A percentile compares a stretch with the other conserved stretches of the same genome.
phyloP scores from a whole-genome alignment of 1,140 invertebrate genomes.

The Drosophila repletoides region DNA sequence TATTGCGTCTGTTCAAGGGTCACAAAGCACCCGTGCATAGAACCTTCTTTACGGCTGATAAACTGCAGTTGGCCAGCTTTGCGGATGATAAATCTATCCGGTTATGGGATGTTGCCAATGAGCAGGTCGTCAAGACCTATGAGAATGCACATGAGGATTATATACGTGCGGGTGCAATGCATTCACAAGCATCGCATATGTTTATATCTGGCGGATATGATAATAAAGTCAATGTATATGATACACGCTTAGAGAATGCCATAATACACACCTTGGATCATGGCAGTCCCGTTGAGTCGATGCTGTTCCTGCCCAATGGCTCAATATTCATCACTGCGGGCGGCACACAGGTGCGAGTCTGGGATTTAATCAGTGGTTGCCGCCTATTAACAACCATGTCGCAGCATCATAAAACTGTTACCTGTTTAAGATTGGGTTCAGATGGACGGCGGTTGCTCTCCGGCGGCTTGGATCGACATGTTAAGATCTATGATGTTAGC shows the following conservation, averaged over 20 bases:
- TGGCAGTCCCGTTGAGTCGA: slow-evolving; percentile 94
- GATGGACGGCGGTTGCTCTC: slow-evolving; percentile 93
- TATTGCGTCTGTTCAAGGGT: slow-evolving; percentile 86
- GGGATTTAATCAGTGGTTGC: slow-evolving; percentile 95
- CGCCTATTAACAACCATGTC: slow-evolving; percentile 90
- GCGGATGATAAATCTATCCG: slow-evolving; percentile 96
- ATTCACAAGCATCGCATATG: slow-evolving; percentile 89
- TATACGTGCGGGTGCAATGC: slow-evolving; percentile 90
- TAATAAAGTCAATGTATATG: slow-evolving; percentile 94
- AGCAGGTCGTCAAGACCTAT: slow-evolving; percentile 87
- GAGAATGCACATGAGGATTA: slow-evolving; percentile 90
- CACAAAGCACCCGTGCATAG: slow-evolving; percentile 88
- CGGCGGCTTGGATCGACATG: slow-evolving; percentile 95
- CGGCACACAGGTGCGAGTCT: slow-evolving; percentile 95
- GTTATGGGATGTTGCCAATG: slow-evolving; percentile 95
- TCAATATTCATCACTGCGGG: slow-evolving; percentile 96
- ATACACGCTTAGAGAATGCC: slow-evolving; percentile 87
- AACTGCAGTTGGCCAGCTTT: slow-evolving; percentile 92
- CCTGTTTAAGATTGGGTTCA: slow-evolving; percentile 90
- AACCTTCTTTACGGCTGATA: slow-evolving; percentile 91
- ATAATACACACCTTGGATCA: slow-evolving; percentile 91
- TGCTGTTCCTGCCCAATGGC: slow-evolving; percentile 94
- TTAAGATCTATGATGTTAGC: slow-evolving; percentile 96
- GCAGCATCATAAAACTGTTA: slow-evolving; percentile 97
- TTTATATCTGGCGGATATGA: slow-evolving; percentile 97